A percentile compares a stretch with the other conserved stretches of the same genome.
Conservation (phyloP, 2,797 vertebrate genomes). For the Spinibarbus caldwelli region DNA sequence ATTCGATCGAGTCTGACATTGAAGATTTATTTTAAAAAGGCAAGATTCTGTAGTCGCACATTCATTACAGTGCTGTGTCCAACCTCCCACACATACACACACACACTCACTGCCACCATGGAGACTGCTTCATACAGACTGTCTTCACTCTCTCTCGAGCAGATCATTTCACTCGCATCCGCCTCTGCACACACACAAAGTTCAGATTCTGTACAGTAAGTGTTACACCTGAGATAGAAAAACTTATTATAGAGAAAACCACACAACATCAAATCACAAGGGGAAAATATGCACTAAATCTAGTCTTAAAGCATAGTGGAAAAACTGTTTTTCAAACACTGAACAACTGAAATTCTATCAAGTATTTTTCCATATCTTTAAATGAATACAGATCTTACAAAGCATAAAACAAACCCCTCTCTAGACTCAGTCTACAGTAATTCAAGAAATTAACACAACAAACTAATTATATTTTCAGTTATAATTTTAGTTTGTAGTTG, state of each 20-base stretch:
- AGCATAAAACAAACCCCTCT: neutral
- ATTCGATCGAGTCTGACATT: neutral
- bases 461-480: neutral
- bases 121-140: slow-evolving; percentile 4
- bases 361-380: neutral
- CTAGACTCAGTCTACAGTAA: neutral
- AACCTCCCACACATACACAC: slow-evolving; percentile 35
- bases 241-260: neutral
- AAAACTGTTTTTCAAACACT: neutral
- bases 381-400: neutral
- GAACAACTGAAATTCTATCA: neutral
- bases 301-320: neutral
- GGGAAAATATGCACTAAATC: neutral
- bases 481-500: neutral
- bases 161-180: slow-evolving; percentile 1
- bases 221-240: slow-evolving; percentile 7
- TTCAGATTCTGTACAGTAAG: slow-evolving; percentile 11
- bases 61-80: slow-evolving; percentile 11
- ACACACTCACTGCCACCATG: slow-evolving; percentile 18
- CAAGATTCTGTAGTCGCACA: neutral
- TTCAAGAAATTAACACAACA: neutral
- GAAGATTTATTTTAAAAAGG: neutral
- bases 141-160: slow-evolving; percentile 5
- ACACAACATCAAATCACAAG: neutral
- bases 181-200: slow-evolving; percentile 6